Base-by-base conservation (phyloP, 2,888 invertebrate species). In the Kryphioiulus occultus region DNA sequence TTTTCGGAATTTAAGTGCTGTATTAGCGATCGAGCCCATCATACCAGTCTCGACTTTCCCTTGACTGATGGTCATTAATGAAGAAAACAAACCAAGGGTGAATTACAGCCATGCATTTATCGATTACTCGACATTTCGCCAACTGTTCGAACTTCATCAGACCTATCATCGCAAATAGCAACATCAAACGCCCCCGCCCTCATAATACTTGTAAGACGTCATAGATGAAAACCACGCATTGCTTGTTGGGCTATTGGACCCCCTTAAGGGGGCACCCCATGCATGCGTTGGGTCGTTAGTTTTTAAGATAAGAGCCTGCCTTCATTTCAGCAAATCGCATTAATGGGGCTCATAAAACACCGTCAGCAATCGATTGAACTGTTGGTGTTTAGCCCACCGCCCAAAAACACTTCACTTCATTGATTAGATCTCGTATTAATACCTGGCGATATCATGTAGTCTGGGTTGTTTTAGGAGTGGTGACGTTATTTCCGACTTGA, bases 241-340 rank as follows among this genome's bases (percentile, higher is more conserved):
- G 44, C 44, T 1, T 44, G 3, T 4, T 44, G 3, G 44, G 44
- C 44, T 44, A 9, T 44, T 0, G 44, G 44, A 44, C n/a, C 19
- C n/a, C 19, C 47, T 17, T 47, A 47, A 7, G 42, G 47, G 47
- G 4, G 47, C 5, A 47, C 47, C 47, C 47, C 47, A 9, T 17
- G 15, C 47, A 53, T n/a, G 53, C 53, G n/a, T 53, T 4, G 53
- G 0, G 15, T n/a, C 19, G 53, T 19, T 53, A 47, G 47, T 47
- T 17, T 47, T 47, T 17, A 3, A 53, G 53, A 53, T 53, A 53
- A 53, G 53, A n/a, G 53, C 10, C 47, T n/a, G 53, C 53, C 53
- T 53, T 53, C 53, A n/a, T 53, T 53, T 53, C 53, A n/a, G 53
- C 53, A 53, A 53, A 53, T 53, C 53, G 53, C 53, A 53, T 53